Percentiles rank a stretch among this genome's conserved stretches.
Conservation (phyloP, 1,140 invertebrate genomes). For the Camponotus pennsylvanicus region DNA sequence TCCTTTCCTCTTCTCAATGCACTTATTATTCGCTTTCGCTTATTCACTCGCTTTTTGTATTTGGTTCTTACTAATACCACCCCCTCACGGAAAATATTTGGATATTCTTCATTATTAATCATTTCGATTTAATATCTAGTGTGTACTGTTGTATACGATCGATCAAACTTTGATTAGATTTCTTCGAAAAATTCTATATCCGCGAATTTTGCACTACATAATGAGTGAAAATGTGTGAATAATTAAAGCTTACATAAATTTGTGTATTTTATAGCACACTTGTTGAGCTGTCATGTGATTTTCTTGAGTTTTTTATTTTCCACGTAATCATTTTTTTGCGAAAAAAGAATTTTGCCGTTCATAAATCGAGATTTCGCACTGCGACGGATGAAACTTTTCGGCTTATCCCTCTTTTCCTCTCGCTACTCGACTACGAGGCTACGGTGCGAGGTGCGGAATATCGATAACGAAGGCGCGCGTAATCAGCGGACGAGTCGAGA, state of each 20-base stretch:
- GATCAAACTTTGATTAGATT: not conserved
- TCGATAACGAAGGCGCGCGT: constrained; percentile 63
- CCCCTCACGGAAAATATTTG: not conserved
- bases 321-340: not conserved
- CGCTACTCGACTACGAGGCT: constrained; percentile 3
- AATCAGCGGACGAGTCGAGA: constrained; percentile 57
- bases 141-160: constrained; percentile 60
- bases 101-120: constrained; percentile 67
- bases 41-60: constrained; percentile 63
- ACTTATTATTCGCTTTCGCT: constrained; percentile 43
- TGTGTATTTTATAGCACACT: not conserved
- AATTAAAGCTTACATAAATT: not conserved
- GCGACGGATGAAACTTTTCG: constrained; percentile 18
- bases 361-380: constrained; percentile 19
- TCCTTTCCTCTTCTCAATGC: constrained; percentile 35
- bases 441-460: constrained; percentile 33
- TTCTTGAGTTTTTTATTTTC: not conserved
- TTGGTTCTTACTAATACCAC: constrained; percentile 66
- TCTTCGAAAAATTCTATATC: not conserved
- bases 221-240: not conserved
- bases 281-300: not conserved
- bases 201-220: not conserved
- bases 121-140: constrained; percentile 57
- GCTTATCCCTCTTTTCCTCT: constrained; percentile 49
- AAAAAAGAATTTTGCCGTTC: not conserved